phyloP scores from a whole-genome alignment of 2,113 vertebrate genomes.

The Ramphastos sulfuratus region DNA sequence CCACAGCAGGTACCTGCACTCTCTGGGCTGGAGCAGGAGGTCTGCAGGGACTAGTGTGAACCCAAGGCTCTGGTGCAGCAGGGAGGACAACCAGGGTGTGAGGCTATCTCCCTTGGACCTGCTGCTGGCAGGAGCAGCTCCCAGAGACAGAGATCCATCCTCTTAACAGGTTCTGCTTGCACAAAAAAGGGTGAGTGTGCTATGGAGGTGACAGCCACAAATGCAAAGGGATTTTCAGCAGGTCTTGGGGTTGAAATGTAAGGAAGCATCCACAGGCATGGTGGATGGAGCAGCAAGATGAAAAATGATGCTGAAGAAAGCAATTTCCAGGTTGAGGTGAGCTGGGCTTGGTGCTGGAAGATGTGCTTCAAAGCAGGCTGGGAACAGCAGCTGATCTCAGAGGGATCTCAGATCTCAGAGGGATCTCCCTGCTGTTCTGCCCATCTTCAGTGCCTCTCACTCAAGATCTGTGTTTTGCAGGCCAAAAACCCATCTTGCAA shows the following conservation, averaged over 20 bases:
- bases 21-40: neutral
- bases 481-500: neutral
- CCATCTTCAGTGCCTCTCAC: neutral
- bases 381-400: neutral
- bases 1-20: neutral
- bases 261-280: neutral
- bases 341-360: neutral
- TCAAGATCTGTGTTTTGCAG: neutral
- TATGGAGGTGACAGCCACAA: neutral
- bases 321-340: neutral
- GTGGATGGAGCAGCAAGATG: fast-evolving
- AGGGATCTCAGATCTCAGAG: neutral
- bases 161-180: fast-evolving
- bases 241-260: fast-evolving
- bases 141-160: neutral
- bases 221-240: neutral
- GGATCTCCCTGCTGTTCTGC: neutral
- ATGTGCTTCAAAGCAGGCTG: neutral
- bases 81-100: fast-evolving
- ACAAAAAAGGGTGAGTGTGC: neutral
- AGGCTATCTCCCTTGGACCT: neutral
- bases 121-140: too few relatives aligned
- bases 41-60: neutral
- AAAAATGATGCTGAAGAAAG: neutral
- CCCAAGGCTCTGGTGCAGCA: neutral